Base-by-base conservation (phyloP, 2,888 invertebrate genomes). In the Anodontia alba region DNA sequence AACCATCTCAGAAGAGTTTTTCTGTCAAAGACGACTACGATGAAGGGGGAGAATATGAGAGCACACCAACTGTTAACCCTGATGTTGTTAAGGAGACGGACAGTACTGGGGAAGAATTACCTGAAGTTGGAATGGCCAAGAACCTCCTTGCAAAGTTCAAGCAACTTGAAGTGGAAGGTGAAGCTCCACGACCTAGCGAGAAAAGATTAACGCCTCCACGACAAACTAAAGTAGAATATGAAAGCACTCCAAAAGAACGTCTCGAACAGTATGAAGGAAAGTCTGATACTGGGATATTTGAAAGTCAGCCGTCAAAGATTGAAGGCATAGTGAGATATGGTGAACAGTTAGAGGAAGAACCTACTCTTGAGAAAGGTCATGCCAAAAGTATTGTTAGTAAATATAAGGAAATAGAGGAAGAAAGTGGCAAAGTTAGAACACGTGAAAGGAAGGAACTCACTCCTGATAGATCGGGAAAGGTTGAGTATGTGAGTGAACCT, bases 381-480 rank as follows among this genome's bases (percentile, higher is more conserved):
- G 97, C 98, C 73, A 97, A 96, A 88, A 95, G 95, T 94, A 96
- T 98, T 88, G 96, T 97, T 76, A 97, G 97, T 93, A 96, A 96
- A 92, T 99, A 98, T 94, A 98, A 98, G 94, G 97, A 97, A 80
- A 96, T 98, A 95, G 96, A 96, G 80, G 80, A 76, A 20, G 85
- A 87, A 36, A 79, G 84, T 29, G 70, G 66, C 33, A 77, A 74
- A 33, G 43, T 74, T 26, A 70, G 78, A 10, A n/a, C 80, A 46
- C 79, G 78, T 20, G 83, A 77, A 42, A 87, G 87, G 72, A 81
- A 89, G 73, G 92, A 91, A 68, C 73, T 92, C 17, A 91, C 92
- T 26, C 91, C 91, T 15, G 91, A 91, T 80, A 84, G 87, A 70
- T 78, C 86, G 7, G 89, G 90, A 29, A 89, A 87, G 33, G 88